Base-by-base conservation (phyloP, 1,140 invertebrate genomes). In the Musca vetustissima region DNA sequence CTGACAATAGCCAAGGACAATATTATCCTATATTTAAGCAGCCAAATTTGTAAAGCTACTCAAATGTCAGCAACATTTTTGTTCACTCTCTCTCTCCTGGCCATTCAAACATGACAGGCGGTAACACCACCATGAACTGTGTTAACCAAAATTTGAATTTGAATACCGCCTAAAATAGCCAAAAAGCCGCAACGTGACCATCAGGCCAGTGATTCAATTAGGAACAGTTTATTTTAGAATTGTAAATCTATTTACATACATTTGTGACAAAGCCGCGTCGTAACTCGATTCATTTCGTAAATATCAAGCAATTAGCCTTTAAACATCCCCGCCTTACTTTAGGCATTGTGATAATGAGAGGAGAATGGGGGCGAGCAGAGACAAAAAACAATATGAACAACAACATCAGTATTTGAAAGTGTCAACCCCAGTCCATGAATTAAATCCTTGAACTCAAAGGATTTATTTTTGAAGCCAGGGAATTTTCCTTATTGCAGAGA, bases 11-110 rank as follows among this genome's bases (percentile, higher is more conserved):
- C 32, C n/a, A 28, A 17, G n/a, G 21, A 52, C 49, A 52, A 52
- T 59, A 22, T 36, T 57, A 25, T 15, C 32, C 24, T 59, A 17
- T 14, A 3, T 13, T 32, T 9, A 3, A 3, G 28, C 19, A 9
- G 17, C 64, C n/a, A 65, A 50, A 65, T 65, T 65, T 32, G 64
- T 65, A 65, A 61, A 61, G 64, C 64, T 65, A 28, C 43, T 65
- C 64, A 65, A 65, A 65, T 65, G 48, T 50, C 64, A 65, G 22
- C 48, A 49, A 65, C 64, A 61, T 61, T 61, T 61, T 61, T 28
- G n/a, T n/a, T n/a, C n/a, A 28, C 32, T 64, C 25, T 59, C 4
- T n/a, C n/a, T 28, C 3, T 7, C 17, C 19, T 64, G 9, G 61
- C 13, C 25, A 21, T 32, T 32, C 21, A 22, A 59, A 59, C 55